Percentiles rank a stretch among this genome's conserved stretches.
Evolutionary conservation across 2,888 invertebrate species (phyloP).

Genomic region (Drosophila falleni): DNA sequence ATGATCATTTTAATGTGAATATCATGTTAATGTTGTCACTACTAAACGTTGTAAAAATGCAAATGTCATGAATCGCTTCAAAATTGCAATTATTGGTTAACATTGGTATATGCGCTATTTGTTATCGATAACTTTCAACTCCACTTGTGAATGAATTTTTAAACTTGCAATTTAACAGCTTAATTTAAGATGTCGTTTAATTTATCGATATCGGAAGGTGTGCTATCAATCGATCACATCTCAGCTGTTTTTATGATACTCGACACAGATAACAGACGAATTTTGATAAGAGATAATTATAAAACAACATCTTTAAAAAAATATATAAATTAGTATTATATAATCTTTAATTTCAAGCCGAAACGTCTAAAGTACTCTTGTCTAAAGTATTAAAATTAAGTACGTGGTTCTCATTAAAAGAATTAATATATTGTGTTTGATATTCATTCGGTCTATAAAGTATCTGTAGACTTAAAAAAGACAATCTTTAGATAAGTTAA

Average conservation of each 20-base stretch:
- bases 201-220: not conserved
- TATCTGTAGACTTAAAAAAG: not conserved
- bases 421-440: not conserved
- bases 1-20: conserved; percentile 8
- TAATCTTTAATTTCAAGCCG: not conserved
- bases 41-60: not conserved
- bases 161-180: too few species aligned
- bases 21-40: conserved; percentile 3
- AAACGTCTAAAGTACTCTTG: not conserved
- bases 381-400: not conserved
- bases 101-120: not conserved
- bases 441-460: not conserved
- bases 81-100: conserved; percentile 7
- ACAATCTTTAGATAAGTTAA: not conserved
- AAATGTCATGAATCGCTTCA: conserved; percentile 22
- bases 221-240: not conserved
- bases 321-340: not conserved
- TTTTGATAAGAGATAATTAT: not conserved
- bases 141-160: not conserved
- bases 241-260: not conserved
- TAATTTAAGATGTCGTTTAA: not conserved
- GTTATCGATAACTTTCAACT: not conserved
- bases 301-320: not conserved
- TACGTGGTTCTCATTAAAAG: not conserved
- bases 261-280: not conserved